Evolutionary conservation across 2,797 vertebrate genomes (phyloP).

Genomic region (Protonibea diacanthus): DNA sequence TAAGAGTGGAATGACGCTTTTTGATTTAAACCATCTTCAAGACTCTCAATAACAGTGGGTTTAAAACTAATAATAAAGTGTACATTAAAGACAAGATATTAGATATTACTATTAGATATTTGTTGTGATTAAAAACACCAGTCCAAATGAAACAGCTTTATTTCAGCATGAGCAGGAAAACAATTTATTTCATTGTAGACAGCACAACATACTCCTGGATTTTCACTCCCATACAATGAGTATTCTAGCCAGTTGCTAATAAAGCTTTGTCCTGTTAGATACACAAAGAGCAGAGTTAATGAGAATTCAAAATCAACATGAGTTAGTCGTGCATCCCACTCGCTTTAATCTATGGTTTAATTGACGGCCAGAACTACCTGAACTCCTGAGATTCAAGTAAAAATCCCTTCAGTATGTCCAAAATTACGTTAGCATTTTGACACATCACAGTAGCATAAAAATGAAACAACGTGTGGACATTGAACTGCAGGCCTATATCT

Average conservation of each 20-base stretch:
- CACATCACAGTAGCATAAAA: constrained; percentile 34
- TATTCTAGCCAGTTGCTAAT: constrained; percentile 30
- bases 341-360: constrained; percentile 5
- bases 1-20: neutral
- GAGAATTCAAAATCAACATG: constrained; percentile 35
- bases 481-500: constrained; percentile 7
- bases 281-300: constrained; percentile 40
- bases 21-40: neutral
- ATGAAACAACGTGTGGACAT: constrained; percentile 1
- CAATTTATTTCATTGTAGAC: constrained; percentile 42
- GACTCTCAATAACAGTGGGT: neutral
- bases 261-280: constrained; percentile 51
- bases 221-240: constrained; percentile 26
- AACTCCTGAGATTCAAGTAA: constrained; percentile 50
- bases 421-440: constrained; percentile 36
- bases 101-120: neutral
- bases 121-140: neutral
- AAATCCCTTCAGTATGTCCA: constrained; percentile 26
- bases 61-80: neutral
- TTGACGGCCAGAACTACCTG: constrained; percentile 1
- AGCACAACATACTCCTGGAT: constrained; percentile 32
- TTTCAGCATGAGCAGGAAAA: constrained; percentile 48
- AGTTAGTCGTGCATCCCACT: constrained; percentile 27
- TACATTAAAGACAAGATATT: neutral
- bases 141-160: constrained; percentile 33